Base-by-base conservation (phyloP, 2,797 vertebrate genomes). In the Leucoraja ocellata region DNA sequence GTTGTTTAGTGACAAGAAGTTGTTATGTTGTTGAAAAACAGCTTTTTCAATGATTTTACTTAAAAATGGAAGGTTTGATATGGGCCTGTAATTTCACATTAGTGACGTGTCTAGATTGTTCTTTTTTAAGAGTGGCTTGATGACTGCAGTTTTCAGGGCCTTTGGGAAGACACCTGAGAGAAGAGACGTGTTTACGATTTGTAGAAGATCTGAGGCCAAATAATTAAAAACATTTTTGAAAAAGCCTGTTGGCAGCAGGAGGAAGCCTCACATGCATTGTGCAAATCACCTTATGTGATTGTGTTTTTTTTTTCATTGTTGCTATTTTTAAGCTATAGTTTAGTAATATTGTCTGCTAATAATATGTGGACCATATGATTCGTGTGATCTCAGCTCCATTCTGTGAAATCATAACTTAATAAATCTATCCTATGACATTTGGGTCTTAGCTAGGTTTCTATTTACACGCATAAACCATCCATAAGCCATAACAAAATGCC, bases 381-480 rank as follows among this genome's bases (percentile, higher is more conserved):
- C 21, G 36, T 68, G 28, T 88, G n/a, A 68, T 6, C 18, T 18
- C 25, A 14, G 0, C 14, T 86, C 28, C 2, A 86, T 86, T 86
- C 36, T 88, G 63, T 21, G 65, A n/a, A 36, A 88, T 65, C 63
- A 88, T 68, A 54, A 68, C 68, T 23, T 88, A 88, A 88, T 88
- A 88, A 32, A 88, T 61, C n/a, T 88, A 88, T 88, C 5, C 61
- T 36, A 88, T 32, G n/a, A 8, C n/a, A 18, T 88, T 65, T 88
- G 61, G 46, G 61, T 68, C 63, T 68, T 65, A 88, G 65, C 1
- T 88, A 32, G 10, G 63, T 21, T 88, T 68, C n/a, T 68, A 63
- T 36, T 88, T 58, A 88, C 63, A 65, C n/a, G 9, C 46, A 54
- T 54, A 46, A 46, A 46, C 39, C n/a, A 65, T 32, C 32, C 32